Base-by-base conservation (phyloP, 2,888 invertebrate genomes). In the Caradrina kadenii region DNA sequence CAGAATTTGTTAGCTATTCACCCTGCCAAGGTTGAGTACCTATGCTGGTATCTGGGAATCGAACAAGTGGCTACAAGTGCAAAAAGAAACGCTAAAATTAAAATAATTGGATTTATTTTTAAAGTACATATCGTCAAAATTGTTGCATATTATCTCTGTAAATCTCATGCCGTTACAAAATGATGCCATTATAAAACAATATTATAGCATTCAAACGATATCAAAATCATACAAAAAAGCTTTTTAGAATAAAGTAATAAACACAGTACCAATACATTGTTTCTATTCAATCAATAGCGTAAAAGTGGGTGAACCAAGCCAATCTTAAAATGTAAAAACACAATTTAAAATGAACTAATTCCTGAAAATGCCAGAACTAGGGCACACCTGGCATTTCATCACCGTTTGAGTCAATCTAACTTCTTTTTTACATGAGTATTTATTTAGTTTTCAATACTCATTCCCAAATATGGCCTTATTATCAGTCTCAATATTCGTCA, bases 401-500 rank as follows among this genome's bases (percentile, higher is more conserved):
- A 42, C 55, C 55, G 26, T 48, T 73, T 60, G 54, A 73, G 49
- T 60, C 22, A 45, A 55, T 59, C 17, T 39, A 17, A 11, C 17
- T 49, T 54, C 59, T 50, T 48, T 50, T 55, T 58, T 42, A 49
- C 10, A 56, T 13, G 62, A 71, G 63, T 74, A 71, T 75, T 67
- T 49, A 31, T 60, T 49, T 22, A 26, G 19, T 50, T 69, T 69
- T 63, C 13, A 63, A 69, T 69, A 67, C 63, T 8, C 69, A 63
- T 52, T 66, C 26, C 39, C 61, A 60, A 71, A 53, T 63, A 81
- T 79, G 75, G 79, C 75, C 55, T 66, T 65, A 53, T n/a, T 59
- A 69, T 83, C 83, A 83, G 83, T 83, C 83, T 83, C 79, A 83
- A 61, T 60, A 63, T 63, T 66, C 48, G 49, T 65, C 59, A 62